Base-by-base conservation (phyloP, 2,113 vertebrate genomes). In the Lonchura striata region DNA sequence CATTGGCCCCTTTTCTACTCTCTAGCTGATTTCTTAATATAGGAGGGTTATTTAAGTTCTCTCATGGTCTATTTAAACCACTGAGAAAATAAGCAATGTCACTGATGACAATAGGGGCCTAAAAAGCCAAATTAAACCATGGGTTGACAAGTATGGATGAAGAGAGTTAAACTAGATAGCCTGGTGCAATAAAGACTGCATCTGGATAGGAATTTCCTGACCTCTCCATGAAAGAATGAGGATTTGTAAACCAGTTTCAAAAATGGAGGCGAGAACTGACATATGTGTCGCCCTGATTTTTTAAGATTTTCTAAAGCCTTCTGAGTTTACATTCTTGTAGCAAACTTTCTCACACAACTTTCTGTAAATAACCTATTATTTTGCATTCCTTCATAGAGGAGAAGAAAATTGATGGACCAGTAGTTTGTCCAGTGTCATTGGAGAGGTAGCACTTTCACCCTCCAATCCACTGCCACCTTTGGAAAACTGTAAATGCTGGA, bases 91-190 rank as follows among this genome's bases (percentile, higher is more conserved):
- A 50, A 12, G 20, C 12, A 76, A 68, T 28, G 53, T 47, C 65
- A 59, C 16, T 42, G 8, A 47, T 37, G 4, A 16, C 0, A 4
- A 44, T 1, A 80, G 5, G 9, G 3, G 15, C 5, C 21, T 90
- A 64, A 88, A 59, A 88, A 60, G 13, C 15, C 16, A 76, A 90
- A 69, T 69, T 21, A 72, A 84, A 31, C 16, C 21, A 41, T 9
- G 3, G 25, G 12, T 31, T 15, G 6, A 53, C 28, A 69, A 64
- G 7, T 6, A 77, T 6, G 22, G 50, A 69, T 39, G 13, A 69
- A 59, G 8, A 61, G 64, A 59, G 4, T 30, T 54, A 63, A 66
- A 61, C n/a, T 64, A 59, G 33, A 66, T 68, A 41, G 24, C 9
- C n/a, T 27, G 24, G 7, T 39, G 6, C 44, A 39, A 78, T 59